Base-by-base conservation (phyloP, 2,113 vertebrate species). In the Salvator merianae region DNA sequence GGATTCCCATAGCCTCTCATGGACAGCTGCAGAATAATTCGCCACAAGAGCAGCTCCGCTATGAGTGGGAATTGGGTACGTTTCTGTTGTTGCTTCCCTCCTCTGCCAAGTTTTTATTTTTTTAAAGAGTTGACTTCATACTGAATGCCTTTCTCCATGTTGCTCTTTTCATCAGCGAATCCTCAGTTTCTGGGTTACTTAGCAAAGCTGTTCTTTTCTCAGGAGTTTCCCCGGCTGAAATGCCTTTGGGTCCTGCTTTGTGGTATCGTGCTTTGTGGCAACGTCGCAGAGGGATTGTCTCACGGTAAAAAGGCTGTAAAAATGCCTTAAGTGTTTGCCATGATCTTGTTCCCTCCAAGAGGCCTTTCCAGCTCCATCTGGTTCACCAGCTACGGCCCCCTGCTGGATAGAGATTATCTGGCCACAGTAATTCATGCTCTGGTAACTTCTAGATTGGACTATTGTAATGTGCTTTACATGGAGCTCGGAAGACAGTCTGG, bases 1-100 rank as follows among this genome's bases (percentile, higher is more conserved):
- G 50, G 77, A 50, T 89, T 93, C 82, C 74, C 88, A 87, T 77
- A 55, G 36, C 40, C 0, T 0, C 30, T 91, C 34, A 68, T 89
- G 82, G 92, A 92, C 90, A 94, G 94, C 88, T 94, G 93, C 87
- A 86, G 20, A 47, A 18, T 78, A 91, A 82, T 88, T 87, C 91
- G 69, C 88, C 1, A 0, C 20, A 38, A 91, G 75, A 81, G 76
- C 76, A 79, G 79, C 53, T 0, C 0, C 87, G 89, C 84, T 83
- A 81, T 87, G 83, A 91, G 78, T 81, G 87, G 85, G 12, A 28
- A 88, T 81, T 89, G 88, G 65, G 0, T 22, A 32, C 28, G 82
- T 92, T 90, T 83, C 77, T 65, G 81, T 30, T n/a, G 53, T 86
- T 28, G 87, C 91, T 89, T 79, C 90, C 62, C 36, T 91, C 78